These are phyloP conservation scores for Carapus acus DNA, from an alignment of 2,797 vertebrate genomes.

Conservation along the genomic window DNA sequence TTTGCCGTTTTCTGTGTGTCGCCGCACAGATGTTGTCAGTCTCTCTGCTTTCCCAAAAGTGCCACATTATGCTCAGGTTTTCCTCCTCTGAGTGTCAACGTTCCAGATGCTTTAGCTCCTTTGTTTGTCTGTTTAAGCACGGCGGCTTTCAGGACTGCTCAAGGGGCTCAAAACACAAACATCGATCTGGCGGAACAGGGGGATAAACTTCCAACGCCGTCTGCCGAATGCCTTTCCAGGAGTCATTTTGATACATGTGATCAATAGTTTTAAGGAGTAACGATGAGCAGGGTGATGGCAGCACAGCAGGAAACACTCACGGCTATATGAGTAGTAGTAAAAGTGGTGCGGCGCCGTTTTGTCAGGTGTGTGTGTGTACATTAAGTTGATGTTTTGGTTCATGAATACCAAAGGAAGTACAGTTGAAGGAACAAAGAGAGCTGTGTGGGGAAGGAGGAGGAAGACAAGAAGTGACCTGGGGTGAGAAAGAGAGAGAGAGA, in stretches of 20 bases:
- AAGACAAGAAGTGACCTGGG: neutral
- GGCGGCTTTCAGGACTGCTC: too few species aligned
- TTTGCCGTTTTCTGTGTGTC: neutral
- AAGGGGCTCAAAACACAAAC: too few species aligned
- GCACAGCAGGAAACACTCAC: neutral
- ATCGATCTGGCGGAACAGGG: too few species aligned
- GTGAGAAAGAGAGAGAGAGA: neutral
- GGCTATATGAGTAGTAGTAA: too few species aligned
- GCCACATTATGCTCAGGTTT: slow-evolving; percentile 1
- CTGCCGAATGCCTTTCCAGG: too few species aligned
- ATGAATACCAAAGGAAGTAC: too few species aligned
- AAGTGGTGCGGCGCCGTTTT: too few species aligned
- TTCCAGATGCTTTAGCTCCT: neutral
- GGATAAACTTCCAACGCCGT: too few species aligned
- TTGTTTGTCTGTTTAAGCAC: neutral
- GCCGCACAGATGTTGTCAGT: neutral
- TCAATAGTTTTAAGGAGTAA: too few species aligned
- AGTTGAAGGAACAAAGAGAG: neutral
- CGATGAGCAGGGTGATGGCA: too few species aligned
- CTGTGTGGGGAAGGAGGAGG: too few species aligned
- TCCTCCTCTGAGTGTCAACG: neutral
- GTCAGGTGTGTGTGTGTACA: neutral
- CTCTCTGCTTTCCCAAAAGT: neutral
- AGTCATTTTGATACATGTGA: too few species aligned
- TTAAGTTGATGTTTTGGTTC: neutral